phyloP scores from a whole-genome alignment of 2,888 invertebrate species.

The Pheosia gnoma region DNA sequence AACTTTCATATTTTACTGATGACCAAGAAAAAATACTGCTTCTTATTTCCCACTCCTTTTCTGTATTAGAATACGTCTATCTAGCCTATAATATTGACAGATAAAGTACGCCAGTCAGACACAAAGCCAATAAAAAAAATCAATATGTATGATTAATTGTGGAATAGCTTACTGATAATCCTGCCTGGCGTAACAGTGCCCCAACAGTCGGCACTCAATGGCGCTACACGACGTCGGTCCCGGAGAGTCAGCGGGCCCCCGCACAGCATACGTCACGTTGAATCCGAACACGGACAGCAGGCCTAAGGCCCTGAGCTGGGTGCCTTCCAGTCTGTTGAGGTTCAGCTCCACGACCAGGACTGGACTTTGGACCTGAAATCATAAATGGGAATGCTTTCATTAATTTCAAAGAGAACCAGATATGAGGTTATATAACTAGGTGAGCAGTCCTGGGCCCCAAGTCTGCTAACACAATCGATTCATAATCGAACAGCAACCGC shows the following conservation, averaged over 20 bases:
- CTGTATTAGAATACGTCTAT: no score
- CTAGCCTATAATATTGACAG: no score
- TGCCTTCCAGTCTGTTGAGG: slow-evolving; percentile 89
- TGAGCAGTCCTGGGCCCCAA: no score
- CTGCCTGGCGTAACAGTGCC: slow-evolving; percentile 89
- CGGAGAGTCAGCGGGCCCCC: slow-evolving; percentile 72
- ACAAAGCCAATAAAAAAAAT: no score
- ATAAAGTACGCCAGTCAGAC: no score
- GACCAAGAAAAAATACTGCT: no score
- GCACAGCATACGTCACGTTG: slow-evolving; percentile 95
- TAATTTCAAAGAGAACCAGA: background rate
- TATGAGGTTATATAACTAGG: no score
- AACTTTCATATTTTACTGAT: no score
- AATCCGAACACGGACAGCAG: slow-evolving; percentile 95
- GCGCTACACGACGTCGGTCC: slow-evolving; percentile 88
- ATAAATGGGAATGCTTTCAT: slow-evolving; percentile 8
- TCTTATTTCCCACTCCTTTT: no score
- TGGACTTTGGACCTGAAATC: slow-evolving; percentile 84
- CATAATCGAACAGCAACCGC: no score
- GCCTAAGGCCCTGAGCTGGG: slow-evolving; percentile 92
- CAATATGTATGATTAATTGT: no score
- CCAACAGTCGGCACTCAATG: slow-evolving; percentile 92
- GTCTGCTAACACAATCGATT: no score
- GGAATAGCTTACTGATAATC: slow-evolving; percentile 88
- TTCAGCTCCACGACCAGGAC: slow-evolving; percentile 91